These are phyloP conservation scores for Agrilus mali DNA, from an alignment of 2,888 invertebrate genomes.

Conservation along the genomic window DNA sequence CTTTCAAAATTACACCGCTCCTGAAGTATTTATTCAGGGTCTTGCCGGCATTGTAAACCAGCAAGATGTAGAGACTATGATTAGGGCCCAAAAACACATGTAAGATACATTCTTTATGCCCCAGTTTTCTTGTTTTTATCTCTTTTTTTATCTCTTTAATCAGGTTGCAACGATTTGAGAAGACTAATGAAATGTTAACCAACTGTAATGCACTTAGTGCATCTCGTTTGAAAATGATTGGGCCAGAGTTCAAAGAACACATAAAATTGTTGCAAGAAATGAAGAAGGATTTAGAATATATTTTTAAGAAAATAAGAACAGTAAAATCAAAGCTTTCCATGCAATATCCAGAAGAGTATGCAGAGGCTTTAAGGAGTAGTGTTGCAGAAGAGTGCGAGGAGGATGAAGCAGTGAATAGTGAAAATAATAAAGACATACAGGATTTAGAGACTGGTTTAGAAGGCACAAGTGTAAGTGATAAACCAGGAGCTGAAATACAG, in stretches of 20 bases:
- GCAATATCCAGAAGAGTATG: conserved; percentile 57
- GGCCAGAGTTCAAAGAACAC: conserved; percentile 82
- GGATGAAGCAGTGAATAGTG: conserved; percentile 21
- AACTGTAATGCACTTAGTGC: conserved; percentile 93
- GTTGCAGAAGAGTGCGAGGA: conserved; percentile 31
- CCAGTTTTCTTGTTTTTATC: background rate
- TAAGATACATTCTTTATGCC: conserved; percentile 33
- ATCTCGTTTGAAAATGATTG: conserved; percentile 72
- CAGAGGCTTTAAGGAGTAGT: conserved; percentile 38
- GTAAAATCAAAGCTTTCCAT: conserved; percentile 65
- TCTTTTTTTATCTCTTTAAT: conserved; percentile 17
- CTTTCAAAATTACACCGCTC: conserved; percentile 80
- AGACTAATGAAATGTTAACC: conserved; percentile 97
- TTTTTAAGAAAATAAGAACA: conserved; percentile 81
- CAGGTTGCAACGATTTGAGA: conserved; percentile 92
- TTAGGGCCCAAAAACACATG: conserved; percentile 88
- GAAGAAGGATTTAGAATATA: conserved; percentile 88
- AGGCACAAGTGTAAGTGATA: no score
- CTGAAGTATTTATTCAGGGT: conserved; percentile 87
- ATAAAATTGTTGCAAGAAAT: conserved; percentile 77
- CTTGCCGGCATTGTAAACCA: conserved; percentile 85
- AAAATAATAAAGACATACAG: conserved; percentile 2
- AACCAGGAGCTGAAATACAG: no score
- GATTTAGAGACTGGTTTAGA: no score
- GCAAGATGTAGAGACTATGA: conserved; percentile 79